phyloP scores from a whole-genome alignment of 2,113 vertebrate genomes.

The Gobiocypris rarus region DNA sequence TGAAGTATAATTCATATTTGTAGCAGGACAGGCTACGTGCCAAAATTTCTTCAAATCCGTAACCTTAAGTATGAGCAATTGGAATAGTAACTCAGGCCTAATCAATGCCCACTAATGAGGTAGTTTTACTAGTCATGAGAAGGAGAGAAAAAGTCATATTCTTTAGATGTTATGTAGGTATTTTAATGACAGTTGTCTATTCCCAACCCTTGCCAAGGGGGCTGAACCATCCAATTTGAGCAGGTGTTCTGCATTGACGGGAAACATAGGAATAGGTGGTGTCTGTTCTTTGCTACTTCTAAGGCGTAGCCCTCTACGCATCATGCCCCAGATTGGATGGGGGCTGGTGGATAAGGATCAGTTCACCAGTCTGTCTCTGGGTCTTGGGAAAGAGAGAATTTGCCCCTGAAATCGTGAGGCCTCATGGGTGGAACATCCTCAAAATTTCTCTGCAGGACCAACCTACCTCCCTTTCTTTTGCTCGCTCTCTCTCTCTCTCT shows the following conservation, averaged over 20 bases:
- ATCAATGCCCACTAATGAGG: neutral
- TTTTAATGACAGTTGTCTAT: neutral
- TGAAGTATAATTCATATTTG: neutral
- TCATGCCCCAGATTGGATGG: conserved; percentile 28
- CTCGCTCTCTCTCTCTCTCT: neutral
- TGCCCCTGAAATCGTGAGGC: conserved; percentile 4
- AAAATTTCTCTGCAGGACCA: neutral
- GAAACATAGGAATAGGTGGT: conserved; percentile 43
- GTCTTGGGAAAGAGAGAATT: conserved; percentile 35
- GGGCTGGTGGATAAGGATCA: conserved; percentile 46
- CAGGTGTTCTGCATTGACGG: conserved; percentile 50
- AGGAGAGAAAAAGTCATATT: neutral
- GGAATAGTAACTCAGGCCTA: neutral
- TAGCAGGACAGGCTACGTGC: neutral
- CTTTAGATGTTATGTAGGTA: neutral
- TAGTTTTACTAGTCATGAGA: neutral
- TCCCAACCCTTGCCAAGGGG: conserved; percentile 19
- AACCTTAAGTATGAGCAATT: neutral
- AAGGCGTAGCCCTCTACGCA: conserved; percentile 15
- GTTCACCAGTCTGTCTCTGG: neutral
- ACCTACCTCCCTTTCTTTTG: conserved; percentile 5
- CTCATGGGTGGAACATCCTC: conserved; percentile 13
- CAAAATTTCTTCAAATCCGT: neutral
- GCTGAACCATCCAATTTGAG: conserved; percentile 36
- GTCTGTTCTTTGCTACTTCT: conserved; percentile 27